phyloP scores from a whole-genome alignment of 2,888 invertebrate species.

The Gymnosoma rotundatum region DNA sequence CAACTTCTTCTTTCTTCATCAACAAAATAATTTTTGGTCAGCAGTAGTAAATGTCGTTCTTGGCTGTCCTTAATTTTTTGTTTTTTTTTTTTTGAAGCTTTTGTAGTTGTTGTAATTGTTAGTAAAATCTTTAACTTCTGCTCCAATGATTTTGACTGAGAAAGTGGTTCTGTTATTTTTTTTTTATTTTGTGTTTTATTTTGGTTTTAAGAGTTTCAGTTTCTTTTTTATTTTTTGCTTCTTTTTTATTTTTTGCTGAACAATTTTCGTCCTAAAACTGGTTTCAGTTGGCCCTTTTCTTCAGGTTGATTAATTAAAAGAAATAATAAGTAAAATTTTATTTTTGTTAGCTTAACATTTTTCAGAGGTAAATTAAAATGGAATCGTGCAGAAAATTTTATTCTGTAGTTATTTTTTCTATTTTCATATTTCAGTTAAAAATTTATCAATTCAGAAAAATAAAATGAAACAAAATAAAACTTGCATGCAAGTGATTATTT shows the following conservation, averaged over 20 bases:
- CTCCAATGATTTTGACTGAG: slow-evolving; percentile 68
- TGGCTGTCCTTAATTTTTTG: slow-evolving; percentile 47
- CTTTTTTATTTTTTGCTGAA: slow-evolving; percentile 4
- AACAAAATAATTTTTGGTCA: slow-evolving; percentile 48
- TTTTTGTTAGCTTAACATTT: slow-evolving; percentile 24
- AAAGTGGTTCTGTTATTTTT: slow-evolving; percentile 65
- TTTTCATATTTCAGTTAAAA: background rate
- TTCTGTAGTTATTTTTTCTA: background rate
- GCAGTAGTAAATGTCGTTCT: slow-evolving; percentile 63
- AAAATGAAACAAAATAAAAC: too few species aligned
- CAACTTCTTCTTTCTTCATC: slow-evolving; percentile 25
- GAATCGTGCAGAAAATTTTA: background rate
- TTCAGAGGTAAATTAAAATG: slow-evolving; percentile 5
- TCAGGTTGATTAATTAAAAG: slow-evolving; percentile 64
- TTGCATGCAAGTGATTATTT: too few species aligned
- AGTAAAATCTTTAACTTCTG: slow-evolving; percentile 54
- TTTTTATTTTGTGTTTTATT: background rate
- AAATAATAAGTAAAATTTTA: slow-evolving; percentile 59
- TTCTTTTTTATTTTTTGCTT: slow-evolving; percentile 29
- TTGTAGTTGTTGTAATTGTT: slow-evolving; percentile 33
- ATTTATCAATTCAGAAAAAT: background rate
- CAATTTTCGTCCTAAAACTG: slow-evolving; percentile 52
- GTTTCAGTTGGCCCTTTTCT: slow-evolving; percentile 66
- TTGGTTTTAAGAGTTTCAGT: slow-evolving; percentile 53
- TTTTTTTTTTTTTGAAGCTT: slow-evolving; percentile 25